phyloP scores from a whole-genome alignment of 2,888 invertebrate genomes.

The Drosophila acutilabella region DNA sequence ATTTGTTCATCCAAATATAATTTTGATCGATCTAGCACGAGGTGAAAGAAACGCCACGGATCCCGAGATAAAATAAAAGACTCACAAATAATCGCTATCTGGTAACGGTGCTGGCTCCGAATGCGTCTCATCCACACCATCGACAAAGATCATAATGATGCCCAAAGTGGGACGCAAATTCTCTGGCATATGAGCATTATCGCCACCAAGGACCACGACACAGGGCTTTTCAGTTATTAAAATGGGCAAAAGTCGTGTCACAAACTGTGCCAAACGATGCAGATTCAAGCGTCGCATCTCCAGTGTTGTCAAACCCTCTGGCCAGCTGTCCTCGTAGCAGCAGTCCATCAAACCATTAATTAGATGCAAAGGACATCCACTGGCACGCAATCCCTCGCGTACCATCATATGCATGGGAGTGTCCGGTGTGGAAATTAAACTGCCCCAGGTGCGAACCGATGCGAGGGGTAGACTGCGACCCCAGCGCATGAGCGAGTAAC shows the following conservation, averaged over 20 bases:
- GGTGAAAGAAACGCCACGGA: constrained; percentile 1
- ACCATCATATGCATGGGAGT: constrained; percentile 48
- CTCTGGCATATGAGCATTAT: constrained; percentile 63
- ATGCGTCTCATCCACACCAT: constrained; percentile 57
- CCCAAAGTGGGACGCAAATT: constrained; percentile 55
- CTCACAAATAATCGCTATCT: constrained; percentile 40
- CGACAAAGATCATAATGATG: constrained; percentile 58
- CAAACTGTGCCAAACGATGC: constrained; percentile 42
- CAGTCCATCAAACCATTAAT: constrained; percentile 49
- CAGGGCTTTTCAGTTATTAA: constrained; percentile 46
- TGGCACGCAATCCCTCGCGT: constrained; percentile 41
- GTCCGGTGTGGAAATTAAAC: constrained; percentile 67
- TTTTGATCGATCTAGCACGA: constrained; percentile 36
- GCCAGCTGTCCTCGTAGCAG: constrained; percentile 65
- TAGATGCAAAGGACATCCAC: constrained; percentile 58
- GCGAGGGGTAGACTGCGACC: constrained; percentile 42
- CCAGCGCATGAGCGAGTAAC: constrained; percentile 63
- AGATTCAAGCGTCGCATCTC: constrained; percentile 57
- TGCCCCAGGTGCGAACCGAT: constrained; percentile 60
- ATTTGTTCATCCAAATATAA: constrained; percentile 23
- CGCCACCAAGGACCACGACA: constrained; percentile 49
- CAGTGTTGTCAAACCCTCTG: constrained; percentile 50
- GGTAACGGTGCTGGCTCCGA: constrained; percentile 31
- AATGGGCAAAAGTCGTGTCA: constrained; percentile 48
- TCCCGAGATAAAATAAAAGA: not conserved